These are phyloP conservation scores for Lucilia sericata DNA, from an alignment of 1,140 invertebrate species.

Conservation along the genomic window DNA sequence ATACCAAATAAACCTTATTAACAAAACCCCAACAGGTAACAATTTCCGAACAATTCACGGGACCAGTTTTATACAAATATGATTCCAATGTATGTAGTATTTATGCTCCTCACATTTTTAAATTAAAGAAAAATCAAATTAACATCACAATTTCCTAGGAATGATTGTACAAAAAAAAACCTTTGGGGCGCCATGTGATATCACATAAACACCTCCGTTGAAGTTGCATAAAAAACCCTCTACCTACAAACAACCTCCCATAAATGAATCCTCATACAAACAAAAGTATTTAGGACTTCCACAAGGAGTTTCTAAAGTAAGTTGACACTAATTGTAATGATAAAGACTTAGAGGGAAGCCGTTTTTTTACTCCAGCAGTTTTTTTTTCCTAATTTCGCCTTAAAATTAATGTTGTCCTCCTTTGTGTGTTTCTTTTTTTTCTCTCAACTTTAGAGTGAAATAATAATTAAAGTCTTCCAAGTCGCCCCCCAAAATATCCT, in stretches of 20 bases:
- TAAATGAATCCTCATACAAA: background rate
- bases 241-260: too few relatives aligned
- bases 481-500: background rate
- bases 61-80: too few relatives aligned
- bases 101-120: background rate
- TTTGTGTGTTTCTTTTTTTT: background rate
- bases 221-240: background rate
- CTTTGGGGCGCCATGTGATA: slow-evolving; percentile 27
- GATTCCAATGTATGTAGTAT: too few relatives aligned
- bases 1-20: too few relatives aligned
- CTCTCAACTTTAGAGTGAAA: background rate
- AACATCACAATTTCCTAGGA: background rate
- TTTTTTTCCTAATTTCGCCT: slow-evolving; percentile 3
- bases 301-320: background rate
- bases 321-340: slow-evolving; percentile 27
- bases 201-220: slow-evolving; percentile 33
- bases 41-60: too few relatives aligned
- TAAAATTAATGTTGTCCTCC: background rate
- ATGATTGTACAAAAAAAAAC: background rate
- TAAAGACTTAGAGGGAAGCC: slow-evolving; percentile 1
- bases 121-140: background rate
- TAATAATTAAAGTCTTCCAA: slow-evolving; percentile 22
- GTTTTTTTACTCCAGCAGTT: background rate
- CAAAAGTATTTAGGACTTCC: background rate
- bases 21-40: too few relatives aligned